Evolutionary conservation across 2,888 invertebrate genomes (phyloP), one percentile per base, ranked within the genome.

Genomic region (Apamea epomidion): DNA sequence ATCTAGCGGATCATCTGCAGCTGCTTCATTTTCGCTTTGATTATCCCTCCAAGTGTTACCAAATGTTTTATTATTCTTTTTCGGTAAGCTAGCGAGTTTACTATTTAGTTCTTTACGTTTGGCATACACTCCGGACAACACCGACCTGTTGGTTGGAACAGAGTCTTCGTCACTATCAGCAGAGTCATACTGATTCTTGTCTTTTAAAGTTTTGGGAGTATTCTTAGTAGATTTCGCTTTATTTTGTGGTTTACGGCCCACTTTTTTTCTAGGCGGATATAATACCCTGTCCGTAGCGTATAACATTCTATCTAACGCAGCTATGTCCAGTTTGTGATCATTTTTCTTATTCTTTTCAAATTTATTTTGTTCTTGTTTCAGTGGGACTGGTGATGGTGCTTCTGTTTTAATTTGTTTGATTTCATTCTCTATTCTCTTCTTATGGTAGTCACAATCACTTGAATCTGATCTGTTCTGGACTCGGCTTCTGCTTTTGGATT

Each of bases 251-350:
- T 98, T 98, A 84, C 98, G 97, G 0, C 98, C 98, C 67, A 98
- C 98, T 94, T 98, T 98, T 85, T 98, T 97, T 80, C 98, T 97
- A 0, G 98, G 98, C 0, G 98, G 98, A 95, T 98, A 98, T 25
- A 98, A 94, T 2, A 98, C 98, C 87, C 98, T 97, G 90, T 98
- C 98, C 0, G 98, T 98, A 80, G 98, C 98, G 91, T 98, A 98
- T 90, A 98, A 95, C 92, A 98, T 97, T 90, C 98, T 97, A 93
- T 98, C 98, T 90, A 98, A 96, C 73, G 98, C 97, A 25, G 97
- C 97, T 84, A 97, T 97, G 92, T 97, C 97, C 85, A 97, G 89
- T 91, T 97, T 97, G 73, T 95, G 96, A 76, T 97, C 97, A 82
- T 92, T 94, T 89, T 93, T 95, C 86, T 96, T 97, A 64, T 90